These are phyloP conservation scores for Crotalus tigris DNA, from an alignment of 2,113 vertebrate species.

Conservation along the genomic window DNA sequence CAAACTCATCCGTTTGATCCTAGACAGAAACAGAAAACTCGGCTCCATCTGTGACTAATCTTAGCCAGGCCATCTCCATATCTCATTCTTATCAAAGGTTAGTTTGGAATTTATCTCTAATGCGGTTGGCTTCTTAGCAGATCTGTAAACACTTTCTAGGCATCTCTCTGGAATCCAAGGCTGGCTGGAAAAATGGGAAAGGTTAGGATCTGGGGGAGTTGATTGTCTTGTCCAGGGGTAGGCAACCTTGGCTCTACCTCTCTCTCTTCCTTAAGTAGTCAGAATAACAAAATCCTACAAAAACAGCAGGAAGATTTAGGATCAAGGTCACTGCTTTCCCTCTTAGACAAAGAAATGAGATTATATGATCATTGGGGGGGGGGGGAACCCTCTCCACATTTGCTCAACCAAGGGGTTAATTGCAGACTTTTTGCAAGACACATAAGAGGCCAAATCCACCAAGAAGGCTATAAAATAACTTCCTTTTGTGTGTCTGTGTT, in stretches of 20 bases:
- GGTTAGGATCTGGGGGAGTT: background rate
- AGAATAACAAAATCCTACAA: background rate
- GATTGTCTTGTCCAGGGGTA: background rate
- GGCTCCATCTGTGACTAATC: background rate
- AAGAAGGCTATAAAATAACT: background rate
- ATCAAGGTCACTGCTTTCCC: background rate
- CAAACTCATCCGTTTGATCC: background rate
- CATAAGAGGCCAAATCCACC: background rate
- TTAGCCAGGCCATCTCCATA: background rate
- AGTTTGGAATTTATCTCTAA: background rate
- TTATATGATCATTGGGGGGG: background rate
- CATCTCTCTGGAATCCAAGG: background rate
- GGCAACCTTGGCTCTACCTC: too few relatives aligned
- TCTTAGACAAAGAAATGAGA: background rate
- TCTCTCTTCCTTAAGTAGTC: background rate
- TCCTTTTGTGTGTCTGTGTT: background rate
- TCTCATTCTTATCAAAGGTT: background rate
- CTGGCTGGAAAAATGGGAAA: background rate
- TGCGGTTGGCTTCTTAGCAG: background rate
- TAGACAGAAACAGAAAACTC: background rate
- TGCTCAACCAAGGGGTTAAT: background rate
- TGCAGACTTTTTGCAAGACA: background rate
- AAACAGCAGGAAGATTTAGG: background rate
- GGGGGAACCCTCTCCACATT: background rate
- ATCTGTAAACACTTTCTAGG: background rate